A percentile compares a stretch with the other conserved stretches of the same genome.
phyloP scores from a whole-genome alignment of 2,113 vertebrate species.

The Varanus komodoensis region DNA sequence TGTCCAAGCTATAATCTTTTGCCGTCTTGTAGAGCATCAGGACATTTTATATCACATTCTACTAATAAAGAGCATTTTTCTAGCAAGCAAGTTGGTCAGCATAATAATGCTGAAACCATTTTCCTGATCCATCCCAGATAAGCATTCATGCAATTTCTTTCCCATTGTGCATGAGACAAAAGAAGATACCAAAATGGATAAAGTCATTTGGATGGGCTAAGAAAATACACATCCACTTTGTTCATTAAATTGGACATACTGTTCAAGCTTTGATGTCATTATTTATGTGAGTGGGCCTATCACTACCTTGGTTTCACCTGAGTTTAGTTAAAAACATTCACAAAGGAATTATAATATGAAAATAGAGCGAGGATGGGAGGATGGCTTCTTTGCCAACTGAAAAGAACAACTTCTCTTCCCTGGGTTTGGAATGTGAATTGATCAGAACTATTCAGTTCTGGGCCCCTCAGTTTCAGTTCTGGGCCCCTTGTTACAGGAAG shows the following conservation, averaged over 20 bases:
- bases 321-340: neutral
- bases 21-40: constrained; percentile 22
- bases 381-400: neutral
- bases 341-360: neutral
- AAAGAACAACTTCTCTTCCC: neutral
- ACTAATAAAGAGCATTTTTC: constrained; percentile 51
- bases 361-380: neutral
- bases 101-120: constrained; percentile 34
- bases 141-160: constrained; percentile 44
- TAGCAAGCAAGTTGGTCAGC: constrained; percentile 43
- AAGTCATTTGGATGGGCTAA: constrained; percentile 36
- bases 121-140: neutral
- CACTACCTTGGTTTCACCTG: neutral
- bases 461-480: too few species aligned
- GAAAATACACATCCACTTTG: constrained; percentile 16
- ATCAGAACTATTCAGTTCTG: neutral
- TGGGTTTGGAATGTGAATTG: neutral
- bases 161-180: constrained; percentile 25
- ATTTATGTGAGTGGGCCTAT: neutral
- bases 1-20: constrained; percentile 39
- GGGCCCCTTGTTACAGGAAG: too few species aligned
- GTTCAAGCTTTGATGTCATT: neutral
- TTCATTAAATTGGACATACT: neutral
- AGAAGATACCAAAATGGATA: neutral
- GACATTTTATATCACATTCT: constrained; percentile 38